Base-by-base conservation (phyloP, 2,113 vertebrate genomes). In the Puffinus mauretanicus region DNA sequence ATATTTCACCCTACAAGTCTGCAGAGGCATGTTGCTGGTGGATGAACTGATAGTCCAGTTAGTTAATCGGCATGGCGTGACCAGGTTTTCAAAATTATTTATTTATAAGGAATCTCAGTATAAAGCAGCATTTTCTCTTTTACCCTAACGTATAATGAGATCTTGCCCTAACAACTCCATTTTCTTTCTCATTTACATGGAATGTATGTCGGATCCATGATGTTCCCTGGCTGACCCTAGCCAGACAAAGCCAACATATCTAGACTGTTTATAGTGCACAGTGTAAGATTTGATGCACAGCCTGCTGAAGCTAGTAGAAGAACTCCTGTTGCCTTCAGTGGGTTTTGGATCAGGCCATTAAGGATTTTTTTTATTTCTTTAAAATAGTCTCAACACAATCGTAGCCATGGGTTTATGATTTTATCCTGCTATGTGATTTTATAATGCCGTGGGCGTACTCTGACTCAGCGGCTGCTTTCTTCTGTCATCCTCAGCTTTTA, bases 21-120 rank as follows among this genome's bases (percentile, higher is more conserved):
- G 96, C 96, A 97, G 96, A 97, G 97, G 97, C 97, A 94, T 96
- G 96, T 93, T 95, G 86, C 97, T 97, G 97, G 97, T 90, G 85
- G 94, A 94, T 61, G 90, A 97, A 96, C 91, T 90, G 66, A 70
- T 82, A 76, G 70, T 87, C 81, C 91, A 89, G 55, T 79, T 90
- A 85, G 93, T 87, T 86, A 94, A 85, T 90, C 82, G 80, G 84
- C 87, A 92, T 86, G 82, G 70, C 32, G 40, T 79, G 82, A 93
- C 64, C 90, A 92, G 90, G 58, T 93, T 96, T 82, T 86, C 90
- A 83, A 81, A 84, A 46, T 61, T 38, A 85, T 16, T 72, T 94
- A 66, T 95, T 95, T 92, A 36, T 82, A 82, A 94, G 81, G 86
- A 91, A 94, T 69, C 86, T 87, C 49, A 49, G 60, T 92, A 58